Base-by-base conservation (phyloP, 2,797 vertebrate species). In the Sebastes steindachneri region DNA sequence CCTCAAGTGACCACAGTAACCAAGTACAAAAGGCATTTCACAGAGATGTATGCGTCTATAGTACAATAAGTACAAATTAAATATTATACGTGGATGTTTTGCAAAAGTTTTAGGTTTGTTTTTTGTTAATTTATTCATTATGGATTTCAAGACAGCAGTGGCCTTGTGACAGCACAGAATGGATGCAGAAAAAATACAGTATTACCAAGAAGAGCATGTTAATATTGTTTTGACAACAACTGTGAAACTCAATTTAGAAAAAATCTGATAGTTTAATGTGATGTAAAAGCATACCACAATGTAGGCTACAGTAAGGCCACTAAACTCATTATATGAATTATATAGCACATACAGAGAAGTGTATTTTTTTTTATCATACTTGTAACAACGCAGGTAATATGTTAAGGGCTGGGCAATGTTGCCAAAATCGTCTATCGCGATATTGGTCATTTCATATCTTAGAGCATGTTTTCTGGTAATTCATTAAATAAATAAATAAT, bases 21-120 rank as follows among this genome's bases (percentile, higher is more conserved):
- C 17, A 4, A 60, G 77, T 21, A 35, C 35, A 66, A 79, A 73
- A 69, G 70, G 70, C 54, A 72, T 66, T 80, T 84, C 26, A 26
- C 79, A 68, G 57, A 66, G 37, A 83, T 80, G 83, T 83, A 86
- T 83, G 82, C 62, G 57, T 82, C 73, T 73, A 48, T 77, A 68
- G 55, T 53, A 41, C 57, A 79, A 29, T 26, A 29, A 80, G 41
- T 15, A 29, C 4, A 57, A 15, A 60, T 57, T 3, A 45, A 65
- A 79, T 51, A 68, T 64, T 35, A 75, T 23, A 71, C 11, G 35
- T 64, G 28, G 26, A 70, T 62, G 63, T 23, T 78, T 48, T 70
- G 26, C 57, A 48, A 21, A 29, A 17, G 19, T 58, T 66, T 73
- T 15, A 45, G 21, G 9, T 66, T 28, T 48, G 23, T 17, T 19